phyloP scores from a whole-genome alignment of 2,888 invertebrate species.

The Cynaeus angustus region DNA sequence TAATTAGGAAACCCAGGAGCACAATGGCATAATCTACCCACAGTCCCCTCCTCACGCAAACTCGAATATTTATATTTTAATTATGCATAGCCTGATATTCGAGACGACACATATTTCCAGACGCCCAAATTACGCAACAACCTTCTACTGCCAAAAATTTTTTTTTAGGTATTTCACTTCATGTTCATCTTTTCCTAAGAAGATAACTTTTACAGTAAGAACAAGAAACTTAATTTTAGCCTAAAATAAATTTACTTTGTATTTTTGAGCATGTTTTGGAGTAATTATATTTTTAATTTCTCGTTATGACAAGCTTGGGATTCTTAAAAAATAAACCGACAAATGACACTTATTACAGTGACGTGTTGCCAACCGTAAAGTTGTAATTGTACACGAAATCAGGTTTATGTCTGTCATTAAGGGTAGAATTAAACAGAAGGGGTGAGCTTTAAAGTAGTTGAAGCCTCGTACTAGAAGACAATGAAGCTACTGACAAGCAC shows the following conservation, averaged over 20 bases:
- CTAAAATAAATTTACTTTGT: neutral
- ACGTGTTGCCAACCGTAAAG: constrained; percentile 30
- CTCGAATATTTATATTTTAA: constrained; percentile 51
- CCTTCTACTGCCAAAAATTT: too few species aligned
- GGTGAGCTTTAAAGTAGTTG: constrained; percentile 42
- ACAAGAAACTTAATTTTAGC: too few species aligned
- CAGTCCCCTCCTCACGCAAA: constrained; percentile 33
- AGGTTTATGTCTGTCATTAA: constrained; percentile 47
- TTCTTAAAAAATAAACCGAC: neutral
- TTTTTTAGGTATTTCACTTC: too few species aligned
- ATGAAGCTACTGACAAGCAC: constrained; percentile 54
- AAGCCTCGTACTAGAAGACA: constrained; percentile 48
- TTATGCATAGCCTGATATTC: constrained; percentile 47
- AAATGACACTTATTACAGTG: constrained; percentile 14
- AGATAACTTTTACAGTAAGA: too few species aligned
- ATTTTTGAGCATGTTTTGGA: neutral
- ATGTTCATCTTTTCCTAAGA: too few species aligned
- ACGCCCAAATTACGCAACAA: too few species aligned
- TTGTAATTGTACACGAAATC: constrained; percentile 49
- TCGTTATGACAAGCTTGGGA: neutral
- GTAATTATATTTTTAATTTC: constrained; percentile 1
- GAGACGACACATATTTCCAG: constrained; percentile 24
- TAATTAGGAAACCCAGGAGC: constrained; percentile 53
- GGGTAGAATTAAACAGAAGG: constrained; percentile 42
- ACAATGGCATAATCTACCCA: constrained; percentile 51